Percentiles rank a stretch among this genome's conserved stretches.
These are phyloP conservation scores for Mesorhabditis sp. DNA, from an alignment of 2,888 invertebrate genomes.

Conservation along the genomic window DNA sequence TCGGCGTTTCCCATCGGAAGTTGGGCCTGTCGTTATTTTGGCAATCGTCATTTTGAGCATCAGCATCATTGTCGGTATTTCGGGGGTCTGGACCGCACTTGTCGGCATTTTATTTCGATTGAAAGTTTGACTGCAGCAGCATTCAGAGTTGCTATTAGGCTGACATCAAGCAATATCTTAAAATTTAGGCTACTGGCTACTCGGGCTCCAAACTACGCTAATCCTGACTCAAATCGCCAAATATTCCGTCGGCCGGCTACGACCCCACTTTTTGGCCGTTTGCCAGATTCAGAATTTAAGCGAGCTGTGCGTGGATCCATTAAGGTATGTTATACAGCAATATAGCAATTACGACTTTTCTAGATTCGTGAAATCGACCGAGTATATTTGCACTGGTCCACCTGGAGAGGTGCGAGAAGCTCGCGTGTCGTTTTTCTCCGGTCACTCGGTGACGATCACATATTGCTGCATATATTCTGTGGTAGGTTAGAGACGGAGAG, in stretches of 20 bases:
- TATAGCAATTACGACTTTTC: neutral
- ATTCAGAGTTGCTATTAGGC: too few species aligned
- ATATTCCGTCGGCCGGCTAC: constrained; percentile 73
- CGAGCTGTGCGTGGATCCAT: neutral
- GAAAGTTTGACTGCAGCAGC: too few species aligned
- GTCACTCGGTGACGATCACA: constrained; percentile 37
- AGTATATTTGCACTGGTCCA: constrained; percentile 33
- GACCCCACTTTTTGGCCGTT: constrained; percentile 87
- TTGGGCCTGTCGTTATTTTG: too few species aligned
- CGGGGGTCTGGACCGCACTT: too few species aligned
- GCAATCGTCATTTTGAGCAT: too few species aligned
- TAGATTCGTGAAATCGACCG: neutral
- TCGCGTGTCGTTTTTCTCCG: constrained; percentile 41
- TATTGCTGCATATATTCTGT: constrained; percentile 36
- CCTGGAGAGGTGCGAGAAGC: constrained; percentile 26
- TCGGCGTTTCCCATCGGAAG: too few species aligned
- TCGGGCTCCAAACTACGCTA: constrained; percentile 33
- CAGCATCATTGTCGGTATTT: too few species aligned
- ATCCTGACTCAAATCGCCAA: constrained; percentile 70
- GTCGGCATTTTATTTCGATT: too few species aligned
- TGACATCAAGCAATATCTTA: too few species aligned
- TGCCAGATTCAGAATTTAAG: constrained; percentile 65
- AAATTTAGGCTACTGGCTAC: constrained; percentile 31
- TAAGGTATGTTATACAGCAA: neutral
- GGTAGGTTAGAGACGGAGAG: constrained; percentile 16